A percentile compares a stretch with the other conserved stretches of the same genome.
phyloP scores from a whole-genome alignment of 1,140 invertebrate species.

The Drosophila arizonae region DNA sequence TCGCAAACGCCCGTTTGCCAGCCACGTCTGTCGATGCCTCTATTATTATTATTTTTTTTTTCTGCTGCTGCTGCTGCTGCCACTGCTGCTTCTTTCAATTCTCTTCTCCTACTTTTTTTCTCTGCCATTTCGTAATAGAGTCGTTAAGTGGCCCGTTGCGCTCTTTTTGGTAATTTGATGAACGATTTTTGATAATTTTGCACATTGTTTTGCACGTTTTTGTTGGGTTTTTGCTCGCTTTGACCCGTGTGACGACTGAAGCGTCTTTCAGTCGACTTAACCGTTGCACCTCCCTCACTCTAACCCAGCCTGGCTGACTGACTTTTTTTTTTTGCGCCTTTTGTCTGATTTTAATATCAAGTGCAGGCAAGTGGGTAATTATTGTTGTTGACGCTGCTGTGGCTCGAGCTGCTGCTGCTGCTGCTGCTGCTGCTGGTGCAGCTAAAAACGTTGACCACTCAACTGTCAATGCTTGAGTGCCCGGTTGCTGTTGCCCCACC shows the following conservation, averaged over 20 bases:
- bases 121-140: slow-evolving; percentile 80
- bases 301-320: not conserved
- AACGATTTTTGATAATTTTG: slow-evolving; percentile 81
- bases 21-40: slow-evolving; percentile 57
- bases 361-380: slow-evolving; percentile 81
- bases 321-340: slow-evolving; percentile 44
- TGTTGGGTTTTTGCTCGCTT: slow-evolving; percentile 48
- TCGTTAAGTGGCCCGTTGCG: slow-evolving; percentile 70
- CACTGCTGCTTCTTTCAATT: not conserved
- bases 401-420: slow-evolving; percentile 21
- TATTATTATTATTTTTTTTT: slow-evolving; percentile 15
- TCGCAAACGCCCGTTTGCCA: slow-evolving; percentile 39
- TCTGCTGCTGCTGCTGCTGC: too few relatives aligned
- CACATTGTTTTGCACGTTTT: slow-evolving; percentile 77
- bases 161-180: slow-evolving; percentile 76
- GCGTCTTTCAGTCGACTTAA: slow-evolving; percentile 28
- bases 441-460: slow-evolving; percentile 76
- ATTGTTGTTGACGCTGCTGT: slow-evolving; percentile 73
- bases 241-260: slow-evolving; percentile 60
- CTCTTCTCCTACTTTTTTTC: slow-evolving; percentile 35
- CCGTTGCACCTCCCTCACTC: too few relatives aligned
- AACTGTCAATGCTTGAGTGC: slow-evolving; percentile 78
- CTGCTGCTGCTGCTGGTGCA: slow-evolving; percentile 31
- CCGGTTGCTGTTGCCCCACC: slow-evolving; percentile 11
- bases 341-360: slow-evolving; percentile 82